Evolutionary conservation across 2,113 vertebrate genomes (phyloP).

Genomic region (Gallinago undulata): DNA sequence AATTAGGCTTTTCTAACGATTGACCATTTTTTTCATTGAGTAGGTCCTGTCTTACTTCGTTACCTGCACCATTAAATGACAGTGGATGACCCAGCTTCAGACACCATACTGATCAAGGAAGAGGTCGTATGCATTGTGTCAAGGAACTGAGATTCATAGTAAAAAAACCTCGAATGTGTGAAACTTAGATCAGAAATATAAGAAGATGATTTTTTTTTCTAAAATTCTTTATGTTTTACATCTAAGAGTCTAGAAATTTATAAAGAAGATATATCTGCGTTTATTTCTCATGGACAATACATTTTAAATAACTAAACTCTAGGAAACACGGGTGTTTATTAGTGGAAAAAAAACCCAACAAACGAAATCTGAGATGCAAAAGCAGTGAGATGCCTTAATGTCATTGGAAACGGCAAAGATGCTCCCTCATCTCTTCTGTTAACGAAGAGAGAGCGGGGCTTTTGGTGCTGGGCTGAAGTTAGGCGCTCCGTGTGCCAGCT

Average conservation of each 20-base stretch:
- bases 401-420: not conserved
- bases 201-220: not conserved
- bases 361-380: not conserved
- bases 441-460: not conserved
- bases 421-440: not conserved
- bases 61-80: not conserved
- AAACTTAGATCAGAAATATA: not conserved
- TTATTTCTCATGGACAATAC: not conserved
- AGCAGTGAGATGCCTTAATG: not conserved
- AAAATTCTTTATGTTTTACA: not conserved
- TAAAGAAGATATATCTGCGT: not conserved
- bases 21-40: not conserved
- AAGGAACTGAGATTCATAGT: not conserved
- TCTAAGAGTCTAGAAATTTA: not conserved
- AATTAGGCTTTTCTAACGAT: not conserved
- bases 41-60: not conserved
- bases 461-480: not conserved
- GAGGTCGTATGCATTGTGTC: not conserved
- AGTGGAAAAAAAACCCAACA: not conserved
- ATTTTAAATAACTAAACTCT: not conserved
- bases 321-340: not conserved
- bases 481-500: accelerated
- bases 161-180: not conserved
- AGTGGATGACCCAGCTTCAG: not conserved
- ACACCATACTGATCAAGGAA: not conserved